Evolutionary conservation across 2,797 vertebrate species (phyloP), one percentile per base, ranked within the genome.

Genomic region (Numenius phaeopus): DNA sequence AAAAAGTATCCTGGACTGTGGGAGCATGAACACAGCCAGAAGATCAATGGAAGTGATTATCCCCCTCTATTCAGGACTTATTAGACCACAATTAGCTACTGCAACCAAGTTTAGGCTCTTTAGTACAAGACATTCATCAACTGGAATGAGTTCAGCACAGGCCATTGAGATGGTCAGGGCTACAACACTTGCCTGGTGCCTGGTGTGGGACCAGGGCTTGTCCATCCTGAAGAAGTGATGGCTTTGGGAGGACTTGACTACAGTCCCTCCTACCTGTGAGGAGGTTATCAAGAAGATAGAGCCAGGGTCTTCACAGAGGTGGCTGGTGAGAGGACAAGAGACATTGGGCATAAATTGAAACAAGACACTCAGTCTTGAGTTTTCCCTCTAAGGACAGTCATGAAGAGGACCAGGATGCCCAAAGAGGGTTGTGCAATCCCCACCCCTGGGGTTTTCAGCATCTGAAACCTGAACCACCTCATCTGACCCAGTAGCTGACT

Each of bases 401-500:
- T 11, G 30, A 8, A 37, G 39, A 65, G 29, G 9, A 84, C 8
- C 18, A 64, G 27, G 39, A 14, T 59, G 27, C 32, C 52, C 42
- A 18, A 37, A 75, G 29, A 69, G 4, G 8, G 13, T 24, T 52
- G 5, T 52, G 19, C 7, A 47, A 1, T 30, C 1, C 1, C 7
- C 10, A 7, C n/a, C 23, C 54, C 23, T 44, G 23, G 22, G 14
- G 8, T 55, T 95, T 95, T 59, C 50, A 62, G 21, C 3, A 9
- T 24, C n/a, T 77, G 40, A 66, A 89, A 69, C 14, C 10, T 49
- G 37, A 83, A 23, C 14, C 17, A 59, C 10, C 24, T 52, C 42
- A 40, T 59, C 30, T 92, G 86, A 94, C 55, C 42, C 75, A 54
- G 50, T 6, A 93, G 58, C 30, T 96, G 86, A 78, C 34, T 39